Base-by-base conservation (phyloP, 2,888 invertebrate genomes). In the Sclerodermus sp. region DNA sequence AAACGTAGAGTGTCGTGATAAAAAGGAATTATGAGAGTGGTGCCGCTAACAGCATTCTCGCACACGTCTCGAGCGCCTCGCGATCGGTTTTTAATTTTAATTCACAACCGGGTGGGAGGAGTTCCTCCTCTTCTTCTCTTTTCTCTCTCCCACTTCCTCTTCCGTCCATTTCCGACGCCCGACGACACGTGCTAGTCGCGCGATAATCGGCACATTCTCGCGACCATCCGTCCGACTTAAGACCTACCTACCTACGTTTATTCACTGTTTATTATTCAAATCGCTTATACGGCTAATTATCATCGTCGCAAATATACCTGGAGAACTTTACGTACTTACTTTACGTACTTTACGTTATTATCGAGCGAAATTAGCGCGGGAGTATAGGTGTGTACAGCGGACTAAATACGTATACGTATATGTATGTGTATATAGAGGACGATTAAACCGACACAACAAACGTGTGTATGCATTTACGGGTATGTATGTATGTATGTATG, bases 1-100 rank as follows among this genome's bases (percentile, higher is more conserved):
- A 65, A 62, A 67, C 63, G 68, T 72, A 72, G 64, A 70, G 70
- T 74, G 73, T 71, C 69, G 68, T 68, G 67, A 68, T 75, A 70
- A 76, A 73, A 73, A 76, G 67, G 64, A 75, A 51, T 64, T 70
- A 62, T 68, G 70, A 71, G 73, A 74, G 67, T 45, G 45, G 10
- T 62, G 53, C 53, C 64, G 51, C 12, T 38, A 13, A 38, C 16
- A 9, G 23, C 23, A 23, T 23, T 8, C n/a, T n/a, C n/a, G n/a
- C 23, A 23, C 3, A 43, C 52, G 37, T 45, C 40, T 51, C 50
- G 51, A 45, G 29, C 44, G 48, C 42, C 53, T 55, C 51, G 48
- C 50, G 29, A n/a, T n/a, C n/a, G n/a, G n/a, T n/a, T n/a, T n/a
- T n/a, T n/a, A n/a, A n/a, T n/a, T n/a, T n/a, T n/a, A n/a, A n/a